A percentile compares a stretch with the other conserved stretches of the same genome.
phyloP scores from a whole-genome alignment of 2,113 vertebrate genomes.

The Falcunculus frontatus region DNA sequence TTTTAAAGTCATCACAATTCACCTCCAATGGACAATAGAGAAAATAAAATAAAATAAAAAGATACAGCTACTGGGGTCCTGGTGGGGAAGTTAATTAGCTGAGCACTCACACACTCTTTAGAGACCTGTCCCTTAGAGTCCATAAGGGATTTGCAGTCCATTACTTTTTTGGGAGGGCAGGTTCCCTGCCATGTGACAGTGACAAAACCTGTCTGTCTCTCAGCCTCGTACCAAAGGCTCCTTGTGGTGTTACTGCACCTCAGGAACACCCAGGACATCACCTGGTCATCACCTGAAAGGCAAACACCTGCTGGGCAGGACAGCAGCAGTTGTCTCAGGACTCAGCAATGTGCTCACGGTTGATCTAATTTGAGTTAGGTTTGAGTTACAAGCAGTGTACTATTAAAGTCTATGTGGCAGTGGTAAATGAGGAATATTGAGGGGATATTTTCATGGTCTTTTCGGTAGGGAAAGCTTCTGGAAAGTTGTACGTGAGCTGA shows the following conservation, averaged over 20 bases:
- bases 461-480: background rate
- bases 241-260: background rate
- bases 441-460: background rate
- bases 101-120: background rate
- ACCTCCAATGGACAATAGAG: constrained; percentile 5
- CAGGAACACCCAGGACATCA: background rate
- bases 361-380: background rate
- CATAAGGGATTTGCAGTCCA: background rate
- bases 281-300: background rate
- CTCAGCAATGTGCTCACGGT: background rate
- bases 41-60: background rate
- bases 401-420: background rate
- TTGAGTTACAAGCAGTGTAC: background rate
- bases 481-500: background rate
- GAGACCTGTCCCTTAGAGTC: background rate
- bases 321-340: background rate
- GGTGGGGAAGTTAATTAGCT: background rate
- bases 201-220: background rate
- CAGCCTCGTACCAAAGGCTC: background rate
- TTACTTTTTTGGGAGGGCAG: background rate
- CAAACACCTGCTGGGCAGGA: background rate
- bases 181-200: background rate
- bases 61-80: background rate
- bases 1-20: constrained; percentile 19
- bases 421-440: background rate